A percentile compares a stretch with the other conserved stretches of the same genome.
Evolutionary conservation across 2,888 invertebrate species (phyloP).

Genomic region (Agapostemon virescens): DNA sequence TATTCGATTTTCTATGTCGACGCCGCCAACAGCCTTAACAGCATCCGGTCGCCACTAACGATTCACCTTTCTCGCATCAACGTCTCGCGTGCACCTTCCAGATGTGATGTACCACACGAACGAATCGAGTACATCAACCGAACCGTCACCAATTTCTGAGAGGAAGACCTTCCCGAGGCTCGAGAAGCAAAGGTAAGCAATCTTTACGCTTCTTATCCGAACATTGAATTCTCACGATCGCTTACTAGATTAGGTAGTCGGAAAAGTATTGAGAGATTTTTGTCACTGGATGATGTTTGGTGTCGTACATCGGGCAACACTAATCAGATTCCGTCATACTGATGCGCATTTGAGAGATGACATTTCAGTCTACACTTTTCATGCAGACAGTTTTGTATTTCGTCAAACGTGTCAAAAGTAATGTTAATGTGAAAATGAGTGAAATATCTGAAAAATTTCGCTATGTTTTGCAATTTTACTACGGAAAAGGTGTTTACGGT

Average conservation of each 20-base stretch:
- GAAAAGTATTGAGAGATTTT: no score
- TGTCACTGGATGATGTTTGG: no score
- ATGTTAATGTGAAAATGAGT: no score
- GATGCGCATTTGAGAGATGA: no score
- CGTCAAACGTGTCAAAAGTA: no score
- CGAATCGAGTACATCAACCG: slow-evolving; percentile 82
- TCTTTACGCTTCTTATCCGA: background rate
- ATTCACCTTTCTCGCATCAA: slow-evolving; percentile 61
- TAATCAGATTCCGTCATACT: no score
- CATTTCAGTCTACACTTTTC: no score
- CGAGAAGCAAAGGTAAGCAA: slow-evolving; percentile 76
- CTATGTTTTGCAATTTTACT: no score
- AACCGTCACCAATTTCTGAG: slow-evolving; percentile 83
- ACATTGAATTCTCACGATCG: background rate
- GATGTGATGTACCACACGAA: slow-evolving; percentile 81
- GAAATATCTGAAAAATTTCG: no score
- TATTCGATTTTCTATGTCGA: slow-evolving; percentile 81
- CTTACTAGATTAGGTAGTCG: background rate
- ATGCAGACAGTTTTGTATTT: no score
- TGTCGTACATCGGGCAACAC: no score
- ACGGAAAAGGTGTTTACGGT: no score
- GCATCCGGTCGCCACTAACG: slow-evolving; percentile 64
- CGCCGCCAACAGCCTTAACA: slow-evolving; percentile 59
- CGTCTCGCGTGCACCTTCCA: slow-evolving; percentile 68
- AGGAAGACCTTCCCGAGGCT: slow-evolving; percentile 79